Evolutionary conservation across 2,888 invertebrate genomes (phyloP).

Genomic region (Eilema depressum): DNA sequence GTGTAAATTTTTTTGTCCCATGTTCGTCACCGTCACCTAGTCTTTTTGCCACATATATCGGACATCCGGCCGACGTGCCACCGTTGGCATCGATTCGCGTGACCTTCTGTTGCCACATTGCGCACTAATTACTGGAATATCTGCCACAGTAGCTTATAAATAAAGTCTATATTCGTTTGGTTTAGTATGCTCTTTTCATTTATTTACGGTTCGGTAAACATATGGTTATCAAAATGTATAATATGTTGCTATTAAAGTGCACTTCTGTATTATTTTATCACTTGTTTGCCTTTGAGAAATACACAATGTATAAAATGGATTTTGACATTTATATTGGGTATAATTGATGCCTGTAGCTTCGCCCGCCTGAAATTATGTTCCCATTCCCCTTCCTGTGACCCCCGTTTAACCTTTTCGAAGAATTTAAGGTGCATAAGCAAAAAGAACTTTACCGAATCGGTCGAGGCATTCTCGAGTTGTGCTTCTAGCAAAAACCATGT

Average conservation of each 20-base stretch:
- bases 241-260: constrained; percentile 28
- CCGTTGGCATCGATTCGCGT: constrained; percentile 45
- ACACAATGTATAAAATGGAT: not conserved
- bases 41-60: constrained; percentile 43
- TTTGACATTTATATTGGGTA: too few relatives aligned
- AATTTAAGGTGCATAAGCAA: too few relatives aligned
- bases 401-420: too few relatives aligned
- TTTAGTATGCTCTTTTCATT: not conserved
- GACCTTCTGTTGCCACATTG: constrained; percentile 42
- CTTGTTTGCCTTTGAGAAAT: constrained; percentile 41
- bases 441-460: too few relatives aligned
- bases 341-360: too few relatives aligned
- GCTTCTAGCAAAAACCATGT: too few relatives aligned
- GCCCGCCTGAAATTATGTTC: too few relatives aligned
- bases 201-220: constrained; percentile 19
- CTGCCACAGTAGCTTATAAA: constrained; percentile 27
- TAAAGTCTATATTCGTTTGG: constrained; percentile 25
- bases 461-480: too few relatives aligned
- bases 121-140: constrained; percentile 25
- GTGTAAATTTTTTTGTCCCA: constrained; percentile 20
- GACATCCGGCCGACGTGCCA: constrained; percentile 44
- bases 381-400: too few relatives aligned
- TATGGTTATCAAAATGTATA: constrained; percentile 19
- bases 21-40: constrained; percentile 29
- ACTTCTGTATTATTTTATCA: constrained; percentile 31